A percentile compares a stretch with the other conserved stretches of the same genome.
phyloP scores from a whole-genome alignment of 64 coral and sea anemone genomes.

The Hydrozoanthus tunicans region DNA sequence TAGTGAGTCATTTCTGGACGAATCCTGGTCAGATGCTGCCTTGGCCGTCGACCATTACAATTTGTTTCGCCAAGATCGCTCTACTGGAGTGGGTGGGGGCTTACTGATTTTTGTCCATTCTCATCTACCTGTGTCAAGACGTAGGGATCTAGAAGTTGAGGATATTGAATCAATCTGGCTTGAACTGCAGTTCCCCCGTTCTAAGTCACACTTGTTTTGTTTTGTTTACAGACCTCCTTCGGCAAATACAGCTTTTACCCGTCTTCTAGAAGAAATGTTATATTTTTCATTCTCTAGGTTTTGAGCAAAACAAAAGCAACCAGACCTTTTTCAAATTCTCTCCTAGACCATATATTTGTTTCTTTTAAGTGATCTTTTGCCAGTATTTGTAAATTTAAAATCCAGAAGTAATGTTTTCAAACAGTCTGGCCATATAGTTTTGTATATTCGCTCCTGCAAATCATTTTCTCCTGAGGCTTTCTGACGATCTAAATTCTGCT shows the following conservation, averaged over 20 bases:
- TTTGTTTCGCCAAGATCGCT: slow-evolving; percentile 34
- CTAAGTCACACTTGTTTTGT: slow-evolving; percentile 46
- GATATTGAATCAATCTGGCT: slow-evolving; percentile 62
- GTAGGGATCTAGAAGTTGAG: slow-evolving; percentile 34
- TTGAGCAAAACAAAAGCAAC: slow-evolving; percentile 57
- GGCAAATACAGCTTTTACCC: slow-evolving; percentile 24
- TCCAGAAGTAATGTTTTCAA: slow-evolving; percentile 27
- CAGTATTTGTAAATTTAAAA: slow-evolving; percentile 44
- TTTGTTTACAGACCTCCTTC: slow-evolving; percentile 66
- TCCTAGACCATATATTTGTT: slow-evolving; percentile 56
- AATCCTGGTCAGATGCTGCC: slow-evolving; percentile 48
- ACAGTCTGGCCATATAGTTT: slow-evolving; percentile 38
- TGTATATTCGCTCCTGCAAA: slow-evolving; percentile 31
- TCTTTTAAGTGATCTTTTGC: slow-evolving; percentile 48
- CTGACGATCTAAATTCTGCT: slow-evolving; percentile 11
- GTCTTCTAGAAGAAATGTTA: slow-evolving; percentile 61
- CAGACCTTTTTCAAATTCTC: slow-evolving; percentile 55
- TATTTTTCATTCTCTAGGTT: slow-evolving; percentile 59
- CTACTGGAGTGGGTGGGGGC: slow-evolving; percentile 30
- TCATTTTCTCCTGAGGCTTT: slow-evolving; percentile 23
- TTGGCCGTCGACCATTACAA: slow-evolving; percentile 35
- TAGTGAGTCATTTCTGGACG: slow-evolving; percentile 59
- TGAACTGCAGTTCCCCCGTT: slow-evolving; percentile 59
- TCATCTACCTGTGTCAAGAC: slow-evolving; percentile 43
- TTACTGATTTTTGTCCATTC: slow-evolving; percentile 33